Base-by-base conservation (phyloP, 2,113 vertebrate genomes). In the Otocyon megalotis region DNA sequence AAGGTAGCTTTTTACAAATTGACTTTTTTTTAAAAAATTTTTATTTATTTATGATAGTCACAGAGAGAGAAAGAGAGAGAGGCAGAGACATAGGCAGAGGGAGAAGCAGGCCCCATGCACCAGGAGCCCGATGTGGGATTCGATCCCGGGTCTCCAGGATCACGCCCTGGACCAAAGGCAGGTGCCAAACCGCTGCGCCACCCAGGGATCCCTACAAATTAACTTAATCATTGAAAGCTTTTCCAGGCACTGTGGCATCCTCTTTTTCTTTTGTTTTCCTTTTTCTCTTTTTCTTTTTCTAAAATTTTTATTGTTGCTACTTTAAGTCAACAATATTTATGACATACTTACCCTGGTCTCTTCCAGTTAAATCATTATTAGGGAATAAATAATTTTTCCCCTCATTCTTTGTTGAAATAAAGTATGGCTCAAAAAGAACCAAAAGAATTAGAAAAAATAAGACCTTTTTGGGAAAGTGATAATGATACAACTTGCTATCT, bases 301-400 rank as follows among this genome's bases (percentile, higher is more conserved):
- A 93, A 69, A 19, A 35, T 98, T 97, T 98, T 97, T 98, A 98
- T 98, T 98, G 86, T 97, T 98, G 95, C 94, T 98, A 96, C 83
- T 93, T 88, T 97, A 98, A 97, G 89, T 98, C 89, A 89, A 86
- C 43, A 96, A 69, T 94, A 92, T 95, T 97, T 94, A 95, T 58
- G 71, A 87, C 80, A 20, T 0, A 69, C 2, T 48, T 81, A 65
- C 8, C 5, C 4, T 97, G 96, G 94, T 98, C 91, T 96, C 96
- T 97, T 97, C 98, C 93, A 76, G 97, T 98, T 98, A 97, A 97
- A 88, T 95, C 94, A 98, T 97, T 97, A 88, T 98, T 98, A 62
- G 24, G 81, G 50, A 96, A 89, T 88, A 54, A 96, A 85, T 76
- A 88, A 84, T 90, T 76, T 50, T 76, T 93, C 77, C 28, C 19